Evolutionary conservation across 2,113 vertebrate genomes (phyloP), one percentile per base, ranked within the genome.

Genomic region (Myocastor coypus): DNA sequence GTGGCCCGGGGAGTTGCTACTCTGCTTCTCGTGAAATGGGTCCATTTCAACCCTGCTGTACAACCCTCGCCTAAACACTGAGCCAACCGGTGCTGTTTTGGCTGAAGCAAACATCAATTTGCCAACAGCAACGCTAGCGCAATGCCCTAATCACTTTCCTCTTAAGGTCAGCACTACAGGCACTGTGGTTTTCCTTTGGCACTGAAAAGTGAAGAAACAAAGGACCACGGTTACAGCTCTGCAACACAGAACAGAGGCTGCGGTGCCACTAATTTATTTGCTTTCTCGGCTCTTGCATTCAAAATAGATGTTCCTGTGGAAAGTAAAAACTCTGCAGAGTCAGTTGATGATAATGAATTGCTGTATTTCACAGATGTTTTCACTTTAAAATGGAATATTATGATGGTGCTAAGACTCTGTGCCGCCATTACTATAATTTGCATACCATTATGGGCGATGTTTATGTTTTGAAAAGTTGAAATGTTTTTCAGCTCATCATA

Each of bases 361-460:
- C 91, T 94, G 82, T 71, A 94, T 93, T 98, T 94, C 98, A 93
- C 98, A 98, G 98, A 98, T 98, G 98, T 98, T 98, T 97, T 97
- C 92, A 93, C 97, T 98, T 98, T 94, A 87, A 97, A 98, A 97
- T 97, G 98, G 97, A 97, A 98, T 97, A 97, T 96, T 97, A 96
- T 98, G 97, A 98, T 97, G 97, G 95, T 92, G 81, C 97, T 98
- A 97, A 97, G 98, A 98, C 96, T 97, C 94, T 94, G 98, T 94
- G 94, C 97, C 97, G 91, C 97, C 94, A 97, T 97, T 97, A 94
- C 92, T 97, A 89, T 83, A 96, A 98, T 98, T 98, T 98, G 97
- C 98, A 98, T 98, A 92, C 89, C 96, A 97, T 98, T 97, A 98
- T 81, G 87, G 90, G 92, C 63, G 94, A 97, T 98, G 98, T 97